Percentiles rank a stretch among this genome's conserved stretches.
Evolutionary conservation across 2,888 invertebrate genomes (phyloP).

Genomic region (Coelinius sp.): DNA sequence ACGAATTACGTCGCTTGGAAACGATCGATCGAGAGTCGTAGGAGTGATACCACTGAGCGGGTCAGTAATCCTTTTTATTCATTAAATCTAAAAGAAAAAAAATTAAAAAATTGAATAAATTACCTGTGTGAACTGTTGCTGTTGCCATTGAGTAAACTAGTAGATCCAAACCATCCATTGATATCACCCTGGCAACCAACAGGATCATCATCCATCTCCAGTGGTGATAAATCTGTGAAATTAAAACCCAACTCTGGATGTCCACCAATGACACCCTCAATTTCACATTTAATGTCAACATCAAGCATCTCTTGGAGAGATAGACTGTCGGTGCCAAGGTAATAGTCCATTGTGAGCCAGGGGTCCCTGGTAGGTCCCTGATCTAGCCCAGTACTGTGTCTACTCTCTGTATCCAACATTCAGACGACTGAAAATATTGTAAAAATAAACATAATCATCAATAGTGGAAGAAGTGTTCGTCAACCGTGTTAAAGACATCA

Average conservation of each 20-base stretch:
- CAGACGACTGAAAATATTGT: constrained; percentile 68
- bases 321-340: constrained; percentile 73
- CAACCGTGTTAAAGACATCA: no score
- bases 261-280: constrained; percentile 84
- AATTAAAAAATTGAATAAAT: not conserved
- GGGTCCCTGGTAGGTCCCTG: constrained; percentile 68
- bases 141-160: constrained; percentile 65
- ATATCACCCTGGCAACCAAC: constrained; percentile 63
- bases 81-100: not conserved
- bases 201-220: constrained; percentile 78
- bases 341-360: constrained; percentile 73
- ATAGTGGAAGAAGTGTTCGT: not conserved
- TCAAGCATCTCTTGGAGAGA: constrained; percentile 93
- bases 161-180: constrained; percentile 63
- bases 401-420: constrained; percentile 70
- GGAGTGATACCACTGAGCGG: constrained; percentile 35
- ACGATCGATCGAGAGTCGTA: constrained; percentile 47
- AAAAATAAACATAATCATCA: no score
- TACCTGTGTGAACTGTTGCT: constrained; percentile 68
- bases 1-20: constrained; percentile 56
- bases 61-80: constrained; percentile 44
- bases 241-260: constrained; percentile 74
- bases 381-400: constrained; percentile 67
- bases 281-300: constrained; percentile 89
- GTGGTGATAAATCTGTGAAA: constrained; percentile 73